Percentiles rank a stretch among this genome's conserved stretches.
phyloP scores from a whole-genome alignment of 2,888 invertebrate genomes.

The Notodonta dromedarius region DNA sequence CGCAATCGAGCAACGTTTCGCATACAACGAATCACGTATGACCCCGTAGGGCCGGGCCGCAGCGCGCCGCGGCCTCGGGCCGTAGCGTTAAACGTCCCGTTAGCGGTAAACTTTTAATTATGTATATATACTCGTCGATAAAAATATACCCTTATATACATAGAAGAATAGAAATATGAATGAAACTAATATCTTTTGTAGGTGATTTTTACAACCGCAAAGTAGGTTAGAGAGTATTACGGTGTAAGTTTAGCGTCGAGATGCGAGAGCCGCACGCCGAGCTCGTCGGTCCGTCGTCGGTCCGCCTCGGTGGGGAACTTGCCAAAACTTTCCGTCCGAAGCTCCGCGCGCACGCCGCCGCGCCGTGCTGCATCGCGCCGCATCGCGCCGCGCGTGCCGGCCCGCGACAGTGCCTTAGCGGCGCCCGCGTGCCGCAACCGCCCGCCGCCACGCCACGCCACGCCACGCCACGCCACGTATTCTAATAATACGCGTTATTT shows the following conservation, averaged over 20 bases:
- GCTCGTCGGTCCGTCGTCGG: constrained; percentile 50
- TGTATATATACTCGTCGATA: constrained; percentile 80
- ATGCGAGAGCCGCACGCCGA: constrained; percentile 73
- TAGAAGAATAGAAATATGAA: constrained; percentile 81
- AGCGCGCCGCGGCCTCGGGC: constrained; percentile 63
- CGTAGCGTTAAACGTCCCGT: constrained; percentile 76
- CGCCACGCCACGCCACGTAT: constrained; percentile 1
- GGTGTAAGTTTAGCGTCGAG: constrained; percentile 75
- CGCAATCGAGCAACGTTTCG: constrained; percentile 82
- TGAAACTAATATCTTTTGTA: constrained; percentile 85
- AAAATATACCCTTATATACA: constrained; percentile 82
- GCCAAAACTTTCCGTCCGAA: constrained; percentile 82
- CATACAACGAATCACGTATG: constrained; percentile 83
- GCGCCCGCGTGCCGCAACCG: constrained; percentile 43
- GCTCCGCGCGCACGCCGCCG: constrained; percentile 65
- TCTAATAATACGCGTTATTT: no score
- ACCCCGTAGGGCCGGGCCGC: constrained; percentile 74
- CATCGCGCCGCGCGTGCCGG: constrained; percentile 33
- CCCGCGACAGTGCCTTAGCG: constrained; percentile 72
- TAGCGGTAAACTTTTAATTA: constrained; percentile 68
- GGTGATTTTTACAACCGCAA: constrained; percentile 85
- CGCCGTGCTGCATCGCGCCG: constrained; percentile 32
- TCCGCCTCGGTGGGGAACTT: constrained; percentile 74
- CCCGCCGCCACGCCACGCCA: constrained; percentile 17
- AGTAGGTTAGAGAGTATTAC: constrained; percentile 79